Evolutionary conservation across 2,888 invertebrate genomes (phyloP).

Genomic region (Bellardia bayeri): DNA sequence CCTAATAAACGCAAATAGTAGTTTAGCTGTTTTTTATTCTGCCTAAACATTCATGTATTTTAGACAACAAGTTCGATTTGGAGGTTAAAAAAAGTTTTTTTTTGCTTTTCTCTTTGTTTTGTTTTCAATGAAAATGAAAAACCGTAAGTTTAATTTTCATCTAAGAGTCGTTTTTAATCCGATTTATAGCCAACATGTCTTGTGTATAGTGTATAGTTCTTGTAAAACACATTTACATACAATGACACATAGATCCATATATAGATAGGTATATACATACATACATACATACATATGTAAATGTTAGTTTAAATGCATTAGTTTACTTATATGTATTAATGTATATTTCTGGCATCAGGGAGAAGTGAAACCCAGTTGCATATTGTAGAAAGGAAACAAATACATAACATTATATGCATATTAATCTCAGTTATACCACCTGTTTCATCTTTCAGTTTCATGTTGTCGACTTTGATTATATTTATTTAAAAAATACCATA

Average conservation of each 20-base stretch:
- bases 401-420: constrained; percentile 17
- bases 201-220: constrained; percentile 41
- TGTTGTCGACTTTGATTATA: neutral
- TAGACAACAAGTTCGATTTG: constrained; percentile 59
- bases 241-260: constrained; percentile 20
- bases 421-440: constrained; percentile 41
- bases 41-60: constrained; percentile 15
- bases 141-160: constrained; percentile 61
- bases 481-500: neutral
- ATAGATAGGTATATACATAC: too few species aligned
- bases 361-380: constrained; percentile 52
- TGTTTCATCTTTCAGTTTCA: constrained; percentile 5
- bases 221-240: constrained; percentile 22
- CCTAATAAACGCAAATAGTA: constrained; percentile 1
- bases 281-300: too few species aligned
- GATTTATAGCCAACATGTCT: constrained; percentile 64
- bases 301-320: neutral
- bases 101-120: constrained; percentile 35
- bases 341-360: constrained; percentile 16
- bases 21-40: neutral
- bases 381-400: constrained; percentile 25
- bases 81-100: constrained; percentile 48
- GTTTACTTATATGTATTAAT: neutral
- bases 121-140: constrained; percentile 62
- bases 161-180: constrained; percentile 70